Base-by-base conservation (phyloP, 2,113 vertebrate genomes). In the Podarcis muralis region DNA sequence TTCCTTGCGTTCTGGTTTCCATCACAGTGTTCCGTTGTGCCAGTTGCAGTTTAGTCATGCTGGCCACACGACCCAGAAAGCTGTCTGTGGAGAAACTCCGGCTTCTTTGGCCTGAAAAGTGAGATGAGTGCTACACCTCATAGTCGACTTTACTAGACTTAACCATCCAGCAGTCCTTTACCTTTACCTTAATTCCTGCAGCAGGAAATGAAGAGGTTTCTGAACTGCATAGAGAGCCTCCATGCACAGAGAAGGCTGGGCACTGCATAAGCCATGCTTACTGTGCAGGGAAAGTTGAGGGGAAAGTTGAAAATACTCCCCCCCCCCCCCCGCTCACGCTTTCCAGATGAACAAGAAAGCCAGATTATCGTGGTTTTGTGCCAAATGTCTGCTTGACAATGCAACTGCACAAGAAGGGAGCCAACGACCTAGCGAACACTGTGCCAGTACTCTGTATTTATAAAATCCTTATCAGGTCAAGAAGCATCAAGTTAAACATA, bases 361-460 rank as follows among this genome's bases (percentile, higher is more conserved):
- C 81, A 93, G 91, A 95, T 96, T 96, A 95, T 89, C 94, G 88
- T 90, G 92, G 92, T 89, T 94, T 90, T 94, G 86, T 93, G 86
- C 87, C 93, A 89, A 95, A 93, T 96, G 96, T 97, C 93, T 96
- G 93, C 92, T 93, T 96, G 95, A 69, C 92, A 88, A 72, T 89
- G 92, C 93, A 93, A 93, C 88, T 93, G 94, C 93, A 95, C 94
- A 92, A 80, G 66, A 80, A 87, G 71, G 30, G 75, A 95, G 92
- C 92, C 86, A 95, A 93, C 77, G 88, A 95, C 92, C 91, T 87
- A 87, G 92, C 94, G 12, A 53, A 12, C 95, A 95, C 87, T 93
- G 92, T 94, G 76, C 35, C 1, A 76, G 84, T 87, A 74, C 81
- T 87, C 13, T 65, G 86, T 22, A 84, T 81, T 11, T 83, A 87